Evolutionary conservation across 2,888 invertebrate genomes (phyloP).

Genomic region (Lycocerus yunnanus): DNA sequence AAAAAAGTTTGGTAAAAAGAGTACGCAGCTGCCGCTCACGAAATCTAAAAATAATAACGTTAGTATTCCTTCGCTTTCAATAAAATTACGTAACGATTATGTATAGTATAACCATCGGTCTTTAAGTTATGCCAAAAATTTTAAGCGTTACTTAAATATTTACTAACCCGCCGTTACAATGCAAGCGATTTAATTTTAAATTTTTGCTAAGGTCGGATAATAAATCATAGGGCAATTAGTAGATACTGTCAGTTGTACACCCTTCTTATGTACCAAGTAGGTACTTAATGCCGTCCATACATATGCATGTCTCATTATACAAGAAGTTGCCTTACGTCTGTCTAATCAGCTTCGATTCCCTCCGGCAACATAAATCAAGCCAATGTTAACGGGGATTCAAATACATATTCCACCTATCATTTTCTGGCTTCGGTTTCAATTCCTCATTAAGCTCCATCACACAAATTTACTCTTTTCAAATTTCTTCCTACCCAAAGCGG

Average conservation of each 20-base stretch:
- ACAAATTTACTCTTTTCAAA: neutral
- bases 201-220: constrained; percentile 40
- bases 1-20: neutral
- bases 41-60: constrained; percentile 15
- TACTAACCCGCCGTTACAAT: constrained; percentile 36
- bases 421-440: constrained; percentile 24
- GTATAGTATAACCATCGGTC: constrained; percentile 3
- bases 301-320: constrained; percentile 55
- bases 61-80: constrained; percentile 10
- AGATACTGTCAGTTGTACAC: constrained; percentile 39
- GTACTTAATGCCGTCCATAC: constrained; percentile 50
- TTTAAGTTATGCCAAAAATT: constrained; percentile 7
- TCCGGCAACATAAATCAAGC: constrained; percentile 46
- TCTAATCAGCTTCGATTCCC: constrained; percentile 50
- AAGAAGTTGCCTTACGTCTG: constrained; percentile 36
- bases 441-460: neutral
- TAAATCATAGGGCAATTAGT: constrained; percentile 41
- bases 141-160: constrained; percentile 7
- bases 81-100: constrained; percentile 11
- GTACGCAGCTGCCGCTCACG: constrained; percentile 8
- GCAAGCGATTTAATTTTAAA: constrained; percentile 45
- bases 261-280: constrained; percentile 42
- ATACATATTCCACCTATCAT: constrained; percentile 26
- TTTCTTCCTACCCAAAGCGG: neutral
- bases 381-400: constrained; percentile 44